These are phyloP conservation scores for Xanthia icteritia DNA, from an alignment of 2,888 invertebrate species.

Conservation along the genomic window DNA sequence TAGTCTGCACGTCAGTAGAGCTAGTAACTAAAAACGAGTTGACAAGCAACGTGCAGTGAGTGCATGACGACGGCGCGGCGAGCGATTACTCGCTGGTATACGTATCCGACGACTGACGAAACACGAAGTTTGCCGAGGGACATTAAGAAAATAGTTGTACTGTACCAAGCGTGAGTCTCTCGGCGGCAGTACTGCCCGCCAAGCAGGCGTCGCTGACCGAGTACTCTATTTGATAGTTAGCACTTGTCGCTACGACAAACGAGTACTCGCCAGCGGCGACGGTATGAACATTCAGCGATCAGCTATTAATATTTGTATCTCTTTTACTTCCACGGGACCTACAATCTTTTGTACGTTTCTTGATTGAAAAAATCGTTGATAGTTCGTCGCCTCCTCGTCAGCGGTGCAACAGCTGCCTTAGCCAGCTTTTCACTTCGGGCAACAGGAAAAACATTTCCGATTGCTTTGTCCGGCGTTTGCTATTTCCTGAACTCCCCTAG, in stretches of 20 bases:
- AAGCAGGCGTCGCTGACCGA: background rate
- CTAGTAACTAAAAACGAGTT: background rate
- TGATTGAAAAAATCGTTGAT: background rate
- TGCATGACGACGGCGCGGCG: background rate
- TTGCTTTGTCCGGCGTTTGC: slow-evolving; percentile 47
- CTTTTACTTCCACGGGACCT: background rate
- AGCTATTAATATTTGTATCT: background rate
- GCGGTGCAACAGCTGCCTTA: slow-evolving; percentile 7
- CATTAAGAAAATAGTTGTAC: no score
- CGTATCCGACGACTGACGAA: no score
- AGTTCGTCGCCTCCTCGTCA: background rate
- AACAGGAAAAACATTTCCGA: slow-evolving; percentile 48
- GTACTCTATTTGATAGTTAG: background rate
- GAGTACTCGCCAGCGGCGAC: background rate
- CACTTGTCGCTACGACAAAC: background rate
- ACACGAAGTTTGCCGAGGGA: no score
- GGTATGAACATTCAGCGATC: background rate
- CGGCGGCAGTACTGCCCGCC: background rate
- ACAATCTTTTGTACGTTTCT: background rate
- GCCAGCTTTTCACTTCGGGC: slow-evolving; percentile 19
- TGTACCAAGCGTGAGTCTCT: background rate
- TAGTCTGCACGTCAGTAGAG: background rate
- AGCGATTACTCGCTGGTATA: background rate
- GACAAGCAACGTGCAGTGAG: background rate
- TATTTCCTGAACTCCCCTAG: slow-evolving; percentile 45